Conservation (phyloP, 2,888 invertebrate genomes). For the Acleris emargana region DNA sequence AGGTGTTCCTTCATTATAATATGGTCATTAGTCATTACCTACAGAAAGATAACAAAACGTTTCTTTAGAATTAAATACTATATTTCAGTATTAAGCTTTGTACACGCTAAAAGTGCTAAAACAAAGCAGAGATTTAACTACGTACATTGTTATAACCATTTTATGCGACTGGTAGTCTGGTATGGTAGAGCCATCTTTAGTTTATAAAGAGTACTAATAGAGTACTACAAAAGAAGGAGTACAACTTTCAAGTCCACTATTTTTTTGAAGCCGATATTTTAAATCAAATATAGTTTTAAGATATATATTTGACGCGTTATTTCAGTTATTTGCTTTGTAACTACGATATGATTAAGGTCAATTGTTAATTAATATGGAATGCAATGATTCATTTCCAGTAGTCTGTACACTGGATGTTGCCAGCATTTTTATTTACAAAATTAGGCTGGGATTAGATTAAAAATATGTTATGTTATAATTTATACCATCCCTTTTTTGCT, state of each 20-base stretch:
- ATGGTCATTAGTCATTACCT: too few species aligned
- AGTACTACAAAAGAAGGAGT: constrained; percentile 35
- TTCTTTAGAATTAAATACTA: too few species aligned
- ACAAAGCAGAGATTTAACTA: too few species aligned
- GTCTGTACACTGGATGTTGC: constrained; percentile 64
- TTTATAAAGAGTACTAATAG: constrained; percentile 40
- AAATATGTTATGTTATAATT: constrained; percentile 5
- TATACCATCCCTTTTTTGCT: neutral
- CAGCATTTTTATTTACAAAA: constrained; percentile 41
- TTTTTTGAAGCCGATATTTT: neutral
- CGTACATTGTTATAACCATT: too few species aligned
- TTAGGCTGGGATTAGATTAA: constrained; percentile 20
- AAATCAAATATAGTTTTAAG: neutral
- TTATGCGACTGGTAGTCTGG: neutral
- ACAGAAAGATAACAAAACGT: too few species aligned
- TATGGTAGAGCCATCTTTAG: constrained; percentile 55
- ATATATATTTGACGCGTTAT: neutral
- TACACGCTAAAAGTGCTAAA: too few species aligned
- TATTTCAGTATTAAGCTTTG: too few species aligned
- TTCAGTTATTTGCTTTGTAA: neutral
- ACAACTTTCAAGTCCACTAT: constrained; percentile 8
- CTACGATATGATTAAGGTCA: constrained; percentile 8
- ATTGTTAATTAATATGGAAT: constrained; percentile 40
- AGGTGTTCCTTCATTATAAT: too few species aligned
- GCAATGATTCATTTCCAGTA: constrained; percentile 45